Base-by-base conservation (phyloP, 2,797 vertebrate genomes). In the Argya squamiceps region DNA sequence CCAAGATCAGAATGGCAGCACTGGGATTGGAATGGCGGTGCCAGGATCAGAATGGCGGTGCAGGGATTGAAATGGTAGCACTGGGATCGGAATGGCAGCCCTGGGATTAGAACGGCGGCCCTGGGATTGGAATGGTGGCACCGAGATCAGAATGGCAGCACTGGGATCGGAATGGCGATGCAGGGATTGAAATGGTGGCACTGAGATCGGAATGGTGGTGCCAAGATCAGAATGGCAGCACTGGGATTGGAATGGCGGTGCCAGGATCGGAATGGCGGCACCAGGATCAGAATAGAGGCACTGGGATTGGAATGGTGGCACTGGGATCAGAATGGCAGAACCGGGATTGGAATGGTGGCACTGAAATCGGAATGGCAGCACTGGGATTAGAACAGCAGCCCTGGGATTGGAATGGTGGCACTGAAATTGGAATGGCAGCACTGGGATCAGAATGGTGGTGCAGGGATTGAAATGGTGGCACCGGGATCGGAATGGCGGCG, bases 131-230 rank as follows among this genome's bases (percentile, higher is more conserved):
- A n/a, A 12, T 7, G 19, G 15, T 4, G 18, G 10, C 6, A 1
- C 18, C 6, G 24, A 46, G 14, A 27, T 29, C 0, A 5, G 10
- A 5, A 37, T 10, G 2, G 6, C 2, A 5, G 13, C 1, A 1
- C 22, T 5, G 43, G 58, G 74, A 49, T 3, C 0, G 2, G 67
- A 49, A 59, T 5, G 19, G 10, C 0, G 3, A 8, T 0, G 0
- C 15, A 5, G 9, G 41, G 1, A 27, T 9, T 0, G 11, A 7
- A 6, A 22, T 8, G 4, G 6, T 2, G 8, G 4, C 2, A 1
- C 15, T 0, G 9, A 15, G 7, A 46, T 30, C 0, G 20, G 20
- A 30, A 30, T 3, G 11, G 23, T 2, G 24, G 36, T 2, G 0
- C 13, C 1, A 2, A 5, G 6, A 34, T 34, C 2, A 7, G 36